Conservation (phyloP, 2,888 invertebrate species). For the Acheta domesticus region DNA sequence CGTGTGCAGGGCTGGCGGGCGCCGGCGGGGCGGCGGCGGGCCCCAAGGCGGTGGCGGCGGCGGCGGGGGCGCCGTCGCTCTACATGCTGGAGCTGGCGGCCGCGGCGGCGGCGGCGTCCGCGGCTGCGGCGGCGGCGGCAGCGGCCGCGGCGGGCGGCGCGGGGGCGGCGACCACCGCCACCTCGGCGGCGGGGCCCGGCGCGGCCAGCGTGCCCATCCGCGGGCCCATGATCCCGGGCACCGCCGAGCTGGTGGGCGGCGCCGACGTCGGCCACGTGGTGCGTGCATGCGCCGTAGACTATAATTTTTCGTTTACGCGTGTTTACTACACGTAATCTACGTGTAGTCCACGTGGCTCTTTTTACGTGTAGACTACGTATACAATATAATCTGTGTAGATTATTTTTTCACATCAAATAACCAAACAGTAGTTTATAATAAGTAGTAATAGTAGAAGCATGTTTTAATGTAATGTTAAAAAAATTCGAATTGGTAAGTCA, state of each 20-base stretch:
- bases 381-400: too few species aligned
- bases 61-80: constrained; percentile 23
- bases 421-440: too few species aligned
- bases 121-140: background rate
- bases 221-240: background rate
- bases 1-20: background rate
- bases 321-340: too few species aligned
- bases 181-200: background rate
- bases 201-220: background rate
- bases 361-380: too few species aligned
- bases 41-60: constrained; percentile 18
- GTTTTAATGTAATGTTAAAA: too few species aligned
- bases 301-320: too few species aligned
- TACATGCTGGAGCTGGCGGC: background rate
- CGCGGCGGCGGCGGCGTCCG: background rate
- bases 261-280: constrained; percentile 23
- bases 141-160: background rate
- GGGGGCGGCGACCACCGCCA: background rate
- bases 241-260: background rate
- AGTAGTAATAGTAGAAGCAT: too few species aligned
- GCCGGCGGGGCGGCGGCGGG: background rate
- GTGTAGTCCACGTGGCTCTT: too few species aligned
- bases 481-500: too few species aligned
- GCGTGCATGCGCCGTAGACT: too few species aligned
- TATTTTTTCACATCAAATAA: too few species aligned